A percentile compares a stretch with the other conserved stretches of the same genome.
Conservation (phyloP, 23 tunicate genomes). For the Halocynthia aurantium region DNA sequence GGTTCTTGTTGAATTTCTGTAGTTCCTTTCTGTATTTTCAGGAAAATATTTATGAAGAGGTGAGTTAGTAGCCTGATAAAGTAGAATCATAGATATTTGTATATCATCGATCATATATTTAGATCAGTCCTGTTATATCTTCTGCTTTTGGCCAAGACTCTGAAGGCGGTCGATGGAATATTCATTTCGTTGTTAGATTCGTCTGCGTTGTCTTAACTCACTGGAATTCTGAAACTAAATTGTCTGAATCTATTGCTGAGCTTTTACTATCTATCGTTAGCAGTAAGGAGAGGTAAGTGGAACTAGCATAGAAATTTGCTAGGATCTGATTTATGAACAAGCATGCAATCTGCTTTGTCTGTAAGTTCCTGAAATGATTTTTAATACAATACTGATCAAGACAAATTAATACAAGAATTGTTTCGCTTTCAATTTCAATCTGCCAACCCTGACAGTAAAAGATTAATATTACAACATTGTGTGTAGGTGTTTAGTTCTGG, state of each 20-base stretch:
- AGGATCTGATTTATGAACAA: background rate
- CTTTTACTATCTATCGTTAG: constrained; percentile 30
- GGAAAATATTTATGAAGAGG: constrained; percentile 60
- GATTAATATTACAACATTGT: no score
- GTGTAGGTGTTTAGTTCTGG: constrained; percentile 23
- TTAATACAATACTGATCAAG: background rate
- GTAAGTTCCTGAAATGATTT: background rate
- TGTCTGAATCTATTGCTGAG: constrained; percentile 31
- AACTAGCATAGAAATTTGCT: background rate
- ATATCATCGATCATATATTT: background rate
- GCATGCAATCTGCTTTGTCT: no score
- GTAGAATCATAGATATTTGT: background rate
- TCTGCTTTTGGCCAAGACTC: constrained; percentile 67
- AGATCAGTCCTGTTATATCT: constrained; percentile 75
- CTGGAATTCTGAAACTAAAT: constrained; percentile 53
- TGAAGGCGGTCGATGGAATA: constrained; percentile 60
- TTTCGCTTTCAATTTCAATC: no score
- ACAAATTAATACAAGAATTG: no score
- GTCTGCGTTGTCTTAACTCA: constrained; percentile 9
- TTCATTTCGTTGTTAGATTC: constrained; percentile 18
- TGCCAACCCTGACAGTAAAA: no score
- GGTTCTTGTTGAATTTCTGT: constrained; percentile 43
- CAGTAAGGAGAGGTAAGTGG: constrained; percentile 32
- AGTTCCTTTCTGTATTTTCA: constrained; percentile 33
- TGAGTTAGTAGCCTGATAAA: background rate